phyloP scores from a whole-genome alignment of 1,140 invertebrate genomes.

The Saccostrea echinata region DNA sequence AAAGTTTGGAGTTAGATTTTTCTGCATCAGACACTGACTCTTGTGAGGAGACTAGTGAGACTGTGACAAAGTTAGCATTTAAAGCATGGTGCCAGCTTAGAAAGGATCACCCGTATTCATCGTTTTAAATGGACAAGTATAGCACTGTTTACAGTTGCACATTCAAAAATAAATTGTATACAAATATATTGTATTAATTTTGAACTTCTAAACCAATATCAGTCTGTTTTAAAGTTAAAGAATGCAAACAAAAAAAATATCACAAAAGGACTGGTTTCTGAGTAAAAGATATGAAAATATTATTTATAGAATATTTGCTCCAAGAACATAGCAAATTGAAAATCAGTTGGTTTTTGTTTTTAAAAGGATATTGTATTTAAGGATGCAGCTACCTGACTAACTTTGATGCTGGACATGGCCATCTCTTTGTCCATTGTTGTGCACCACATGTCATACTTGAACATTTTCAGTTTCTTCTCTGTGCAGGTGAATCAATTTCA shows the following conservation, averaged over 20 bases:
- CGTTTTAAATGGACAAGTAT: not conserved
- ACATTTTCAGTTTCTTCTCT: too few species aligned
- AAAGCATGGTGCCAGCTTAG: slow-evolving; percentile 33
- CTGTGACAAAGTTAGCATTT: slow-evolving; percentile 26
- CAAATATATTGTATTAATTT: not conserved
- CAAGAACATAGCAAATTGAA: too few species aligned
- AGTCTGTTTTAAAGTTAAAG: not conserved
- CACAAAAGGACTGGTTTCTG: not conserved
- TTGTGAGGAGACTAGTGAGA: slow-evolving; percentile 23
- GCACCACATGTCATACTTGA: too few species aligned
- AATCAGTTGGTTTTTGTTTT: too few species aligned
- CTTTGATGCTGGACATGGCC: too few species aligned
- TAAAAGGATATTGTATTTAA: too few species aligned
- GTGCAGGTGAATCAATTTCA: too few species aligned
- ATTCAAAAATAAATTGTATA: not conserved
- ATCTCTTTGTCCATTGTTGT: too few species aligned
- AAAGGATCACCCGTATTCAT: slow-evolving; percentile 33
- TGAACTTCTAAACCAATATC: not conserved
- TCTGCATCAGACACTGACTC: slow-evolving; percentile 36
- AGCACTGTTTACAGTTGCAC: not conserved
- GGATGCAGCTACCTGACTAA: too few species aligned
- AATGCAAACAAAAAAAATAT: not conserved
- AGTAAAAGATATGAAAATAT: not conserved
- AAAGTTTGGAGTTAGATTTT: slow-evolving; percentile 10
- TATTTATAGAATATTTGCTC: too few species aligned